These are phyloP conservation scores for Macrosiphum euphorbiae DNA, from an alignment of 2,888 invertebrate species.

Conservation along the genomic window DNA sequence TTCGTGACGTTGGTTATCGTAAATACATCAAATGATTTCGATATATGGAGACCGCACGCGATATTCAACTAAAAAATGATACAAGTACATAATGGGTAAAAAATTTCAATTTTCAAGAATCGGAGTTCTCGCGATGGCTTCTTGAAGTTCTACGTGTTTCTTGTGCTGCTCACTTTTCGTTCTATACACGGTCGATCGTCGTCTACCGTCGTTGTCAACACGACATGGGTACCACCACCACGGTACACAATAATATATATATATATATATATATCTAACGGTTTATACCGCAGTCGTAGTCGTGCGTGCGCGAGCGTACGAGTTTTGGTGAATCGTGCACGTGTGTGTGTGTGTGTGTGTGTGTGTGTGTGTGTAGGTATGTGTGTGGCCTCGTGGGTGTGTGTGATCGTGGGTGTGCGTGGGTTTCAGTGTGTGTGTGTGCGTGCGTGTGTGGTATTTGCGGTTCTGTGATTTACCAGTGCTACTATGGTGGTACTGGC, in stretches of 20 bases:
- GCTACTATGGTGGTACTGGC: background rate
- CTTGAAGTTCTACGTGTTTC: background rate
- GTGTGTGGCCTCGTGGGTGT: background rate
- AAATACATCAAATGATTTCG: too few species aligned
- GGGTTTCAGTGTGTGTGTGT: background rate
- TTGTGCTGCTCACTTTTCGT: background rate
- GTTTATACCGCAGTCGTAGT: background rate
- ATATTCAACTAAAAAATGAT: too few species aligned
- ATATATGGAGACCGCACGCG: too few species aligned
- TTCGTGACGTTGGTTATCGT: too few species aligned
- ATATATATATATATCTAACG: background rate
- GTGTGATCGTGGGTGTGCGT: background rate
- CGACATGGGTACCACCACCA: background rate
- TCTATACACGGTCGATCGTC: background rate
- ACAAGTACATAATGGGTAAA: background rate
- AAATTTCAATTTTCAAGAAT: background rate
- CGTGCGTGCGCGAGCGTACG: background rate
- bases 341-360: background rate
- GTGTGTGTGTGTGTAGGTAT: background rate
- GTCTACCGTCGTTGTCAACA: background rate
- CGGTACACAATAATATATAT: background rate
- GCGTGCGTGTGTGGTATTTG: background rate
- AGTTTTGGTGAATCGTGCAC: background rate
- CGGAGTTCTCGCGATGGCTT: background rate
- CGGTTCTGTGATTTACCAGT: conserved; percentile 43